Percentiles rank a stretch among this genome's conserved stretches.
Conservation (phyloP, 2,888 invertebrate species). For the Coelinius sp. region DNA sequence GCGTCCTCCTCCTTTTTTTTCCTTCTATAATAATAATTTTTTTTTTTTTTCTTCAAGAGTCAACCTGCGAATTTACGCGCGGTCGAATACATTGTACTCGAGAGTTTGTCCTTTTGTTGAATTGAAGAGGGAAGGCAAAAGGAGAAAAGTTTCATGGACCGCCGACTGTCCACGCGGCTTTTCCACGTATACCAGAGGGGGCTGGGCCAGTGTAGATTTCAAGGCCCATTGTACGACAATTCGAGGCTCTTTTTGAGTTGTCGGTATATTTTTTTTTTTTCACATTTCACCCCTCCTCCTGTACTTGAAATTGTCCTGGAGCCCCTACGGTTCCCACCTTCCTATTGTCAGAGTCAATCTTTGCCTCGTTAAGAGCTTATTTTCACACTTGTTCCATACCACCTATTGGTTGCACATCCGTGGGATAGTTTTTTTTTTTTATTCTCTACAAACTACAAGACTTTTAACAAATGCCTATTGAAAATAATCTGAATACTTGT, state of each 20-base stretch:
- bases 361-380: slow-evolving; percentile 70
- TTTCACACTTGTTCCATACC: slow-evolving; percentile 66
- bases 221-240: slow-evolving; percentile 59
- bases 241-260: slow-evolving; percentile 60
- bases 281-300: slow-evolving; percentile 6
- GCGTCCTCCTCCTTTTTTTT: slow-evolving; percentile 37
- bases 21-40: neutral
- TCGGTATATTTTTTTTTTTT: neutral
- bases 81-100: slow-evolving; percentile 57
- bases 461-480: slow-evolving; percentile 19
- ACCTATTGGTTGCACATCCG: slow-evolving; percentile 28
- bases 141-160: slow-evolving; percentile 48
- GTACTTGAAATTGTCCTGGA: slow-evolving; percentile 4
- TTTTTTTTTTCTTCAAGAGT: slow-evolving; percentile 51
- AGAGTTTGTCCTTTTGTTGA: slow-evolving; percentile 43
- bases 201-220: slow-evolving; percentile 63
- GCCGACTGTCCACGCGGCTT: slow-evolving; percentile 32
- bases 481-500: neutral
- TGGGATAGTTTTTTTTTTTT: slow-evolving; percentile 12
- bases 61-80: slow-evolving; percentile 67
- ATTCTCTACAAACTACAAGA: neutral
- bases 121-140: slow-evolving; percentile 28
- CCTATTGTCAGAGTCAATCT: slow-evolving; percentile 68
- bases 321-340: slow-evolving; percentile 35
- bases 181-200: slow-evolving; percentile 47